phyloP scores from a whole-genome alignment of 2,888 invertebrate species.

The Empis livida region DNA sequence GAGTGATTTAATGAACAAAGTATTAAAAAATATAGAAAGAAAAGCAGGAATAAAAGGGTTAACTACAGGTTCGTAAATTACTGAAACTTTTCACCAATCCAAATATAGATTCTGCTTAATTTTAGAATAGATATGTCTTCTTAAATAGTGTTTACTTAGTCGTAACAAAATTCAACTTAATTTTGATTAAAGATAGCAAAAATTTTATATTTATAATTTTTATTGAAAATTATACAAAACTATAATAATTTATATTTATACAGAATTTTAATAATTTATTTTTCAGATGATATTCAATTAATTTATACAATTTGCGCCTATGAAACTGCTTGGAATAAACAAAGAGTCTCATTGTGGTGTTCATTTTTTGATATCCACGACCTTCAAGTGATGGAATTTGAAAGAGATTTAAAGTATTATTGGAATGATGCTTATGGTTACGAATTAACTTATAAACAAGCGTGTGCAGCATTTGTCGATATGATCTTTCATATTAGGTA shows the following conservation, averaged over 20 bases:
- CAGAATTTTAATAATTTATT: no score
- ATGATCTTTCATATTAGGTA: conserved; percentile 58
- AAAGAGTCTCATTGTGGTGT: conserved; percentile 64
- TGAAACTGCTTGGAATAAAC: conserved; percentile 68
- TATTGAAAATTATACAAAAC: no score
- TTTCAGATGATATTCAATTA: conserved; percentile 44
- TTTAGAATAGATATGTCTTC: no score
- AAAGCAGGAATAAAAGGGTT: conserved; percentile 50
- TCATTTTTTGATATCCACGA: conserved; percentile 49
- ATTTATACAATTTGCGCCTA: conserved; percentile 66
- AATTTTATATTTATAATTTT: no score
- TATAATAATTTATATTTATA: no score
- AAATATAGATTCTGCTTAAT: no score
- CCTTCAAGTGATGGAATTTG: conserved; percentile 54
- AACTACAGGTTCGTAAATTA: conserved; percentile 17
- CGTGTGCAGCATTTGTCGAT: conserved; percentile 59
- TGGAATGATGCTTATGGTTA: conserved; percentile 74
- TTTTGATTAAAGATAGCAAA: no score
- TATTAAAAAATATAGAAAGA: conserved; percentile 36
- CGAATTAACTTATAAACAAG: conserved; percentile 56
- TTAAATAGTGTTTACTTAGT: no score
- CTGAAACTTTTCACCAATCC: no score
- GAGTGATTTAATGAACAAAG: conserved; percentile 42
- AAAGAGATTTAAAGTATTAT: conserved; percentile 64
- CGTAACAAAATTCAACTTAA: no score